phyloP scores from a whole-genome alignment of 2,888 invertebrate genomes.

The Druceiella hillmani region DNA sequence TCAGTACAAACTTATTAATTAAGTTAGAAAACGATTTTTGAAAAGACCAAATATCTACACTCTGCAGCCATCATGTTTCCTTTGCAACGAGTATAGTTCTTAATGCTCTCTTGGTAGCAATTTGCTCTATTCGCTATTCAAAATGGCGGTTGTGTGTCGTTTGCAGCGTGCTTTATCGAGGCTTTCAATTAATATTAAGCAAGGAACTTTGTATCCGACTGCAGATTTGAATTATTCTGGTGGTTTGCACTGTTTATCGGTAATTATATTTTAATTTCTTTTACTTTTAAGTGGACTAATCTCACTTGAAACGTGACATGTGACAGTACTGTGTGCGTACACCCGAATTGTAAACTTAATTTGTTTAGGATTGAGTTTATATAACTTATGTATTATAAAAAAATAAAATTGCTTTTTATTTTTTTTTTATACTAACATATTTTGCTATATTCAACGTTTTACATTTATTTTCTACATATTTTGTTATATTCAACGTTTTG shows the following conservation, averaged over 20 bases:
- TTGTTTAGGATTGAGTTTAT: too few relatives aligned
- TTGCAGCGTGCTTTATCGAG: conserved; percentile 48
- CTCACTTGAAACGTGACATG: conserved; percentile 48
- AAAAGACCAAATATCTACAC: conserved; percentile 53
- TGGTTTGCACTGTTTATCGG: conserved; percentile 34
- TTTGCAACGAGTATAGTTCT: conserved; percentile 56
- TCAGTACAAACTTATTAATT: conserved; percentile 52
- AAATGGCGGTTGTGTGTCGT: conserved; percentile 54
- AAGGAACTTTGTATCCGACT: conserved; percentile 4
- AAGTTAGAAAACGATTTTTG: conserved; percentile 55
- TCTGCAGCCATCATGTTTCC: conserved; percentile 57
- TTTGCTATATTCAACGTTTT: too few relatives aligned
- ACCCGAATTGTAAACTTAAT: too few relatives aligned
- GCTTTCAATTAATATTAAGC: conserved; percentile 44
- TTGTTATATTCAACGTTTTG: conserved; percentile 11
- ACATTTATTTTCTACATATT: conserved; percentile 28
- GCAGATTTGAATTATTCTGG: conserved; percentile 5
- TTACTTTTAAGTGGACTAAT: conserved; percentile 38
- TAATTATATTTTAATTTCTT: conserved; percentile 48
- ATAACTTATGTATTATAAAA: too few relatives aligned
- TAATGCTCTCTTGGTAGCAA: conserved; percentile 49
- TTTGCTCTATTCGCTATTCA: conserved; percentile 56
- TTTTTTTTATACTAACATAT: too few relatives aligned
- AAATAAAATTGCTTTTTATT: too few relatives aligned
- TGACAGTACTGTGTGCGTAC: conserved; percentile 51